A percentile compares a stretch with the other conserved stretches of the same genome.
These are phyloP conservation scores for Anser brachyrhynchus DNA, from an alignment of 2,113 vertebrate genomes.

Conservation along the genomic window DNA sequence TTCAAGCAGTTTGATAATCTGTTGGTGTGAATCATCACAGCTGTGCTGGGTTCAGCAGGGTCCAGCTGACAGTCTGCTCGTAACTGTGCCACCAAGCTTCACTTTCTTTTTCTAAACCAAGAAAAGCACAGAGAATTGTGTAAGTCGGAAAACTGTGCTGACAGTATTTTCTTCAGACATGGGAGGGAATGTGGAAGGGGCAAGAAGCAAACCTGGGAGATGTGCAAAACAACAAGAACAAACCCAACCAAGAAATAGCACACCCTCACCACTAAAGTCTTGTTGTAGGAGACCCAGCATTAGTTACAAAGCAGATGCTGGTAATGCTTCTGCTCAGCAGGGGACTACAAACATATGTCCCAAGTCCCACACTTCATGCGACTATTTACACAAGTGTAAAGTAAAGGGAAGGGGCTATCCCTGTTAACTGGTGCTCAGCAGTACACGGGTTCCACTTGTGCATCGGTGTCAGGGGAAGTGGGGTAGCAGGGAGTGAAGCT, in stretches of 20 bases:
- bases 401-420: background rate
- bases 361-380: background rate
- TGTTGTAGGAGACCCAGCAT: background rate
- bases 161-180: background rate
- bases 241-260: background rate
- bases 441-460: background rate
- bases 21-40: background rate
- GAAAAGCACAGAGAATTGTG: background rate
- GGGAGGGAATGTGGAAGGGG: background rate
- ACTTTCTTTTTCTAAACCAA: background rate
- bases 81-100: background rate
- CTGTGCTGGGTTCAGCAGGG: background rate
- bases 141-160: background rate
- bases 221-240: background rate
- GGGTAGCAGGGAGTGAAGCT: background rate
- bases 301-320: background rate
- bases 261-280: background rate
- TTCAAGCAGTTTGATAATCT: background rate
- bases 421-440: background rate
- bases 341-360: background rate
- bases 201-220: background rate
- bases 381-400: background rate
- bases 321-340: background rate
- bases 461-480: accelerated
- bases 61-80: background rate